Base-by-base conservation (phyloP, 2,797 vertebrate species). In the Ctenosaura bakeri region DNA sequence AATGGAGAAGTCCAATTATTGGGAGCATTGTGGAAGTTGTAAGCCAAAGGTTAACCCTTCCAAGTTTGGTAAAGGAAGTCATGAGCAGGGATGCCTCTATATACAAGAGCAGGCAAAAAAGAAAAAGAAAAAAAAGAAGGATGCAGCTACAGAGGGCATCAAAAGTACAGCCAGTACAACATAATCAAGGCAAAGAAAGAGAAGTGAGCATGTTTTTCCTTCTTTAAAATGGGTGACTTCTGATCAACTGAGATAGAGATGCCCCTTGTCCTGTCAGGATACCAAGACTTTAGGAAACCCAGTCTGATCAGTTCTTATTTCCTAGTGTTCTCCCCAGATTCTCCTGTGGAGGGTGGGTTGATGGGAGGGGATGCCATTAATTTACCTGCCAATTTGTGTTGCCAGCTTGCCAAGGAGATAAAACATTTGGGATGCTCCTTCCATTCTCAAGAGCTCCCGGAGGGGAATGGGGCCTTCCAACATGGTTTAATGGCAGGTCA, bases 401-500 rank as follows among this genome's bases (percentile, higher is more conserved):
- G 54, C 76, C 4, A 1, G 26, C 56, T 76, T 54, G 83, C 90
- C 64, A 26, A 56, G 56, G 54, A 85, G 83, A 89, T 89, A 86
- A 56, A 91, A 83, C 85, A 66, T 73, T 66, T 13, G 8, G 78
- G 87, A 82, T 35, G 79, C 71, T 22, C 22, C 14, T 71, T 91
- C 56, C 6, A 38, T 46, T 76, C 42, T 35, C 71, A 3, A 77
- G 50, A 50, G 18, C 26, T 86, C 38, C 78, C 16, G 3, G 59
- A 12, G 7, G 78, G 59, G 77, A 86, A 26, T 3, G 6, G 69
- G 50, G 79, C 77, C 71, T 87, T 91, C 83, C 71, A 83, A 71
- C 59, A 50, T 35, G 29, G 52, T 87, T 91, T 87, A 91, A 91
- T 87, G 83, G 84, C 71, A 52, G 91, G 91, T 91, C 88, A 89